Conservation (phyloP, 2,888 invertebrate genomes). For the Zaprionus bogoriensis region DNA sequence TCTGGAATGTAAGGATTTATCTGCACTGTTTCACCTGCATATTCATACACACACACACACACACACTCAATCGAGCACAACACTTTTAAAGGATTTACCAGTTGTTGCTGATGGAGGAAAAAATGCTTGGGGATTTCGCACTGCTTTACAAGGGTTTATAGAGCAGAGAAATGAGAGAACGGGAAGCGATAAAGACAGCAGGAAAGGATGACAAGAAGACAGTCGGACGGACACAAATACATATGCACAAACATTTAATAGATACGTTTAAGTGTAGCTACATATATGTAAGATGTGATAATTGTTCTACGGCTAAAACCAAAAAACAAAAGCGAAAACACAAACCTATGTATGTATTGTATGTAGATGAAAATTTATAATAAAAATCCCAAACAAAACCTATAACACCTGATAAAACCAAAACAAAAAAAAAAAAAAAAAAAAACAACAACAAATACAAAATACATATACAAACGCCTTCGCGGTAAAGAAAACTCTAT, state of each 20-base stretch:
- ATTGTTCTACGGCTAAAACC: conserved; percentile 72
- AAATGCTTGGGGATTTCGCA: conserved; percentile 8
- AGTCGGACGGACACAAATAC: conserved; percentile 47
- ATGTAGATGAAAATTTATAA: conserved; percentile 68
- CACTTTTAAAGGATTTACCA: background rate
- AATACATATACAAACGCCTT: conserved; percentile 37
- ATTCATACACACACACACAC: background rate
- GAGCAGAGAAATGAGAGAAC: background rate
- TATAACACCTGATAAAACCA: conserved; percentile 14
- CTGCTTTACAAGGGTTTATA: conserved; percentile 32
- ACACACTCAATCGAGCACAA: background rate
- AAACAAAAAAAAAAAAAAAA: conserved; percentile 19
- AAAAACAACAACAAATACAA: conserved; percentile 28
- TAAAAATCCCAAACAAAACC: conserved; percentile 15
- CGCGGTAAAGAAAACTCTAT: conserved; percentile 28
- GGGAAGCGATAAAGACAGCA: background rate
- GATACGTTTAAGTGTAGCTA: conserved; percentile 71
- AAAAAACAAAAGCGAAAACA: conserved; percentile 12
- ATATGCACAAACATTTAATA: conserved; percentile 71
- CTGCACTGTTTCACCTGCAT: conserved; percentile 12
- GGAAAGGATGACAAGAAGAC: conserved; percentile 1
- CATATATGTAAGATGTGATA: conserved; percentile 74
- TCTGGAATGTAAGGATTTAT: no score
- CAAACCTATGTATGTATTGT: conserved; percentile 46
- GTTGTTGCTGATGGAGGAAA: background rate